A percentile compares a stretch with the other conserved stretches of the same genome.
phyloP scores from a whole-genome alignment of 2,888 invertebrate genomes.

The Drosophila demipolita region DNA sequence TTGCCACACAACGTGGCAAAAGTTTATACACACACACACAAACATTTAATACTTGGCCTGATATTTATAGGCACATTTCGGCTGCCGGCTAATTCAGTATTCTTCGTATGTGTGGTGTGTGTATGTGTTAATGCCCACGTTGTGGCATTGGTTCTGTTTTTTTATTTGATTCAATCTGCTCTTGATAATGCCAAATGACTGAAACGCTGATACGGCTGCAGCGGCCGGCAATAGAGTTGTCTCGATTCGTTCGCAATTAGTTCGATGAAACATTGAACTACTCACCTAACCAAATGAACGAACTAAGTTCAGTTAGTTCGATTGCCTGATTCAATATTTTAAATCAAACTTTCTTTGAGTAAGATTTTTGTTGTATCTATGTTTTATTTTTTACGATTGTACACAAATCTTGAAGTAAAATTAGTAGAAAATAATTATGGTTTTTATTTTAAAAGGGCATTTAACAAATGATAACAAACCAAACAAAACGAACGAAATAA shows the following conservation, averaged over 20 bases:
- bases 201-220: slow-evolving; percentile 39
- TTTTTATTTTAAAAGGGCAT: background rate
- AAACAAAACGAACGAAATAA: background rate
- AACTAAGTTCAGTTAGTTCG: background rate
- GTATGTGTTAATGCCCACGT: slow-evolving; percentile 51
- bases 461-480: background rate
- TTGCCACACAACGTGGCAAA: slow-evolving; percentile 61
- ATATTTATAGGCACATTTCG: slow-evolving; percentile 63
- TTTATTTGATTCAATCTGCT: slow-evolving; percentile 28
- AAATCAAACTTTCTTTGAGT: background rate
- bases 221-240: slow-evolving; percentile 8
- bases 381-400: background rate
- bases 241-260: background rate
- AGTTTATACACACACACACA: slow-evolving; percentile 44
- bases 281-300: background rate
- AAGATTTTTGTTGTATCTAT: background rate
- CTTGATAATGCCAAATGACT: slow-evolving; percentile 72
- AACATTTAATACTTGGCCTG: slow-evolving; percentile 28
- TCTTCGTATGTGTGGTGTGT: slow-evolving; percentile 44
- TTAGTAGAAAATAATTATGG: background rate
- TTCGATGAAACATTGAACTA: background rate
- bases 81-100: slow-evolving; percentile 57
- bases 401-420: background rate
- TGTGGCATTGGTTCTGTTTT: slow-evolving; percentile 60
- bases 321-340: background rate